phyloP scores from a whole-genome alignment of 2,113 vertebrate genomes.

The Tyrannus savana region DNA sequence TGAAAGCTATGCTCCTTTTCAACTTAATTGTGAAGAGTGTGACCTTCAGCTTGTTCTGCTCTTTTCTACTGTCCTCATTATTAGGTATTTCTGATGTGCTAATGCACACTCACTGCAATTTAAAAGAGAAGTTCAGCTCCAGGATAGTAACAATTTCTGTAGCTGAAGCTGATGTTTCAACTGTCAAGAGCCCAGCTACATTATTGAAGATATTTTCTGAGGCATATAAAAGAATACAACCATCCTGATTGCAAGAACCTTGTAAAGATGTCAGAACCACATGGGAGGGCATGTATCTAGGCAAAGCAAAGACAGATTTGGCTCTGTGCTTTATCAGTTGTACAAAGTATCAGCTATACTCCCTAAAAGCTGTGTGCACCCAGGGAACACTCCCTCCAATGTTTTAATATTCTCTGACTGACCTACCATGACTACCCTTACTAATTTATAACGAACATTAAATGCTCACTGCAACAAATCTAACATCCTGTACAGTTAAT shows the following conservation, averaged over 20 bases:
- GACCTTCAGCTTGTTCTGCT: constrained; percentile 29
- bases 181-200: not conserved
- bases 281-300: not conserved
- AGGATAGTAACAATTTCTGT: not conserved
- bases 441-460: not conserved
- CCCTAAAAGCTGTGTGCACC: not conserved
- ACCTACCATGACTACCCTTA: not conserved
- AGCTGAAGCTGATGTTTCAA: not conserved
- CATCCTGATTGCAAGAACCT: not conserved
- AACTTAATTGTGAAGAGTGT: not conserved
- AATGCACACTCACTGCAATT: not conserved
- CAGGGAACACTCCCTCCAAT: not conserved
- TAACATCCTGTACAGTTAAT: not conserved
- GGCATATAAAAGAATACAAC: not conserved
- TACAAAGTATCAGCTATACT: not conserved
- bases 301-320: not conserved
- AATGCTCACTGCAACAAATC: not conserved
- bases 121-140: not conserved
- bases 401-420: not conserved
- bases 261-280: not conserved
- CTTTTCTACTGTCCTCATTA: not conserved
- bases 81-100: not conserved
- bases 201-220: not conserved
- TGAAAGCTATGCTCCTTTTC: constrained; percentile 7
- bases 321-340: not conserved